Conservation (phyloP, 2,113 vertebrate species). For the Herpetotheres cachinnans region DNA sequence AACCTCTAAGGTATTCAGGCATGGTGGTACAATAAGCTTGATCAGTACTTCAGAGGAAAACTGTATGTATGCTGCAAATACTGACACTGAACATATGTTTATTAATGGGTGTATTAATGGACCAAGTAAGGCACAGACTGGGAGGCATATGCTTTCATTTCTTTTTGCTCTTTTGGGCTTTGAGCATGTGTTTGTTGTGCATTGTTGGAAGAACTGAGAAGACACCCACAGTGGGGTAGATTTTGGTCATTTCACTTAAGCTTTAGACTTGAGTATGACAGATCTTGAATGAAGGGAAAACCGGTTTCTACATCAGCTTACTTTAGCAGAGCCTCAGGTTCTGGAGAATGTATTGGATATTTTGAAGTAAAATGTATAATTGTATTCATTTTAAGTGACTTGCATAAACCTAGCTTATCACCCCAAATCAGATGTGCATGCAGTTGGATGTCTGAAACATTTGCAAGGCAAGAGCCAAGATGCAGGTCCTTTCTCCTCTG, state of each 20-base stretch:
- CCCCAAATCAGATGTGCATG: neutral
- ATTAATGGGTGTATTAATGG: neutral
- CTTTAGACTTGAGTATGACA: neutral
- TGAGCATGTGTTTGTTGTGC: neutral
- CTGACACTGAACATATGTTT: neutral
- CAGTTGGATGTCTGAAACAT: neutral
- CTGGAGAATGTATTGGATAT: neutral
- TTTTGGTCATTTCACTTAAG: neutral
- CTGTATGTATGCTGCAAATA: neutral
- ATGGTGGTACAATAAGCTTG: neutral
- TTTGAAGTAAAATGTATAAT: neutral
- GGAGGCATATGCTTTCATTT: neutral
- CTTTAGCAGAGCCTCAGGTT: neutral
- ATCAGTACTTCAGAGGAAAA: neutral
- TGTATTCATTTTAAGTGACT: neutral
- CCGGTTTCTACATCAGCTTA: rapidly evolving
- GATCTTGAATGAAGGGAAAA: neutral
- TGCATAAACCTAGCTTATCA: neutral
- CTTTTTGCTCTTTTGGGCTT: neutral
- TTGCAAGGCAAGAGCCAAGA: neutral
- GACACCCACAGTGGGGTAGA: neutral
- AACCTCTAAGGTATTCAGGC: neutral
- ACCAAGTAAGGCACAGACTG: neutral
- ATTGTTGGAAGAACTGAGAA: neutral
- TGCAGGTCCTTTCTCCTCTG: neutral